Evolutionary conservation across 1,140 invertebrate species (phyloP).

Genomic region (Kradibia gibbosae): DNA sequence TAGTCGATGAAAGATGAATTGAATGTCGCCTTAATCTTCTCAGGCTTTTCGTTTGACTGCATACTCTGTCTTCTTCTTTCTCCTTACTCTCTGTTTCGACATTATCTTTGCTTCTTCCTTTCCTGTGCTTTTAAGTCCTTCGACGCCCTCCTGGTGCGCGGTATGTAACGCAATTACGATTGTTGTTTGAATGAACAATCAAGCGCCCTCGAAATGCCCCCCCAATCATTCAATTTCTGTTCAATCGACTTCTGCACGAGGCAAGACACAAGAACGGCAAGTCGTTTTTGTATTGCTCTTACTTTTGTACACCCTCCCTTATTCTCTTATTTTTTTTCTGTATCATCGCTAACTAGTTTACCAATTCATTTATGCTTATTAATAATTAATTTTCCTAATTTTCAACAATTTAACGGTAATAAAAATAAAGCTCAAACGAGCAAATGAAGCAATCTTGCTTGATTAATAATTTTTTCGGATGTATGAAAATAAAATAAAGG

Average conservation of each 20-base stretch:
- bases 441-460: too few relatives aligned
- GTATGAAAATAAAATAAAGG: too few relatives aligned
- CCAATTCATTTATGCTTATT: too few relatives aligned
- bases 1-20: conserved; percentile 12
- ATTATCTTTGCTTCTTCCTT: conserved; percentile 48
- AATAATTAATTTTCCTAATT: too few relatives aligned
- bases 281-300: conserved; percentile 30
- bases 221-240: conserved; percentile 74
- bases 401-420: too few relatives aligned
- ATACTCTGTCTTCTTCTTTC: background rate
- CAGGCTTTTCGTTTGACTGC: background rate
- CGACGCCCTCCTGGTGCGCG: conserved; percentile 43
- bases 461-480: too few relatives aligned
- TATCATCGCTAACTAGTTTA: too few relatives aligned
- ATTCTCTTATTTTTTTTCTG: background rate
- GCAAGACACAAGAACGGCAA: conserved; percentile 33
- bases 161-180: conserved; percentile 73
- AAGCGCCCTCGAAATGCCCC: conserved; percentile 71
- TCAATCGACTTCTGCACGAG: conserved; percentile 69
- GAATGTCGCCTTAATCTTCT: conserved; percentile 10
- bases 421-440: too few relatives aligned
- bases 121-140: conserved; percentile 51
- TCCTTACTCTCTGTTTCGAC: background rate
- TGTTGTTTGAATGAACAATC: conserved; percentile 75
- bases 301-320: conserved; percentile 5